A percentile compares a stretch with the other conserved stretches of the same genome.
These are phyloP conservation scores for Hermaeophaga mercurialis DNA, from an alignment of 2,888 invertebrate species.

Conservation along the genomic window DNA sequence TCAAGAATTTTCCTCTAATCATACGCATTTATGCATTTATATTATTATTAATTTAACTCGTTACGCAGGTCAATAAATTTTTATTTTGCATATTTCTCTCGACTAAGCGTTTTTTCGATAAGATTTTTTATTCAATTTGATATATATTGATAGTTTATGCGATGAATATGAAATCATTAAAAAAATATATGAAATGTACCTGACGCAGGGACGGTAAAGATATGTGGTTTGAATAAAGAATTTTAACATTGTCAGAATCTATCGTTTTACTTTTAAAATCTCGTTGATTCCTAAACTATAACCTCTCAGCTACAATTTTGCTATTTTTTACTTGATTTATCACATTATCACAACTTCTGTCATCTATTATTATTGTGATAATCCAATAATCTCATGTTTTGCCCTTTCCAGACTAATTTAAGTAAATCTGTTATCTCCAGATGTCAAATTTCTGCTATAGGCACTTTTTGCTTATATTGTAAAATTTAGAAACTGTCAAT, in stretches of 20 bases:
- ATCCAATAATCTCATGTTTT: too few species aligned
- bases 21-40: constrained; percentile 33
- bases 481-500: too few species aligned
- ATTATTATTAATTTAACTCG: constrained; percentile 29
- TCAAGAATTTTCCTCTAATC: constrained; percentile 13
- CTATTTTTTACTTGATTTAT: too few species aligned
- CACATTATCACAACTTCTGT: too few species aligned
- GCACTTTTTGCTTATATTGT: too few species aligned
- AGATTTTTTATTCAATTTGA: constrained; percentile 25
- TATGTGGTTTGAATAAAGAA: constrained; percentile 25
- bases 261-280: constrained; percentile 2
- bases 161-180: constrained; percentile 1
- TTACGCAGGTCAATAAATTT: constrained; percentile 30
- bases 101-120: constrained; percentile 8
- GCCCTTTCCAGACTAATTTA: too few species aligned
- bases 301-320: too few species aligned
- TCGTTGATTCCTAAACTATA: too few species aligned
- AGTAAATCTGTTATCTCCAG: too few species aligned
- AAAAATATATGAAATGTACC: constrained; percentile 16
- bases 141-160: constrained; percentile 7
- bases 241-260: constrained; percentile 16
- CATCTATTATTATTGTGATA: too few species aligned
- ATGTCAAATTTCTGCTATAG: too few species aligned
- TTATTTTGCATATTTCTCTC: constrained; percentile 27
- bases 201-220: constrained; percentile 20